These are phyloP conservation scores for Drosophila novamexicana DNA, from an alignment of 1,140 invertebrate genomes.

Conservation along the genomic window DNA sequence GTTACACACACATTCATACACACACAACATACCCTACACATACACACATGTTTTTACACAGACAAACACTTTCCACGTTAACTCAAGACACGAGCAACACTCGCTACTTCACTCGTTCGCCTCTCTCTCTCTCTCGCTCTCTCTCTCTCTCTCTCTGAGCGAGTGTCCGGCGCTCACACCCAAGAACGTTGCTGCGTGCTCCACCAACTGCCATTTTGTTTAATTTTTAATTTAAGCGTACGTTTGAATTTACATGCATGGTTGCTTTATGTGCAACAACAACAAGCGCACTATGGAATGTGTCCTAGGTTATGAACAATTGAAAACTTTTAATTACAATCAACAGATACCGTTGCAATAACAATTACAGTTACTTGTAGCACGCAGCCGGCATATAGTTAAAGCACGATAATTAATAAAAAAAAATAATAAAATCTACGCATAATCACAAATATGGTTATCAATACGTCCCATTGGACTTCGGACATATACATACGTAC, in stretches of 20 bases:
- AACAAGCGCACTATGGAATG: slow-evolving; percentile 21
- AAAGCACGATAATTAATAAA: slow-evolving; percentile 12
- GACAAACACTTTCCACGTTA: slow-evolving; percentile 51
- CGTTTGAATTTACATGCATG: slow-evolving; percentile 49
- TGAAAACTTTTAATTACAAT: slow-evolving; percentile 6
- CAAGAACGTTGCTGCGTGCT: slow-evolving; percentile 52
- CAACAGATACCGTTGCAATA: slow-evolving; percentile 18
- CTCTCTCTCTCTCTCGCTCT: slow-evolving; percentile 11
- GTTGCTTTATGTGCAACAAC: slow-evolving; percentile 42
- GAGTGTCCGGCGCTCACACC: slow-evolving; percentile 55
- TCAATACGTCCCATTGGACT: slow-evolving; percentile 52
- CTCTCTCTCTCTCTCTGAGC: slow-evolving; percentile 20
- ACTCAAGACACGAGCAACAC: slow-evolving; percentile 46
- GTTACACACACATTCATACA: slow-evolving; percentile 28
- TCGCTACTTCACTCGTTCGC: slow-evolving; percentile 53
- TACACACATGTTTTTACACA: slow-evolving; percentile 20
- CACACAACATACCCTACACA: slow-evolving; percentile 3
- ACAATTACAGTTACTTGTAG: not conserved
- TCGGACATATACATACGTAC: slow-evolving; percentile 43
- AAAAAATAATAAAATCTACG: slow-evolving; percentile 14
- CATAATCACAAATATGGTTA: slow-evolving; percentile 53
- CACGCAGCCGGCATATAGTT: slow-evolving; percentile 33
- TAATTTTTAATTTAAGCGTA: slow-evolving; percentile 58
- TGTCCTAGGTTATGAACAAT: slow-evolving; percentile 32
- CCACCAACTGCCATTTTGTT: slow-evolving; percentile 61